These are phyloP conservation scores for Phasia obesa DNA, from an alignment of 2,888 invertebrate genomes.

Conservation along the genomic window DNA sequence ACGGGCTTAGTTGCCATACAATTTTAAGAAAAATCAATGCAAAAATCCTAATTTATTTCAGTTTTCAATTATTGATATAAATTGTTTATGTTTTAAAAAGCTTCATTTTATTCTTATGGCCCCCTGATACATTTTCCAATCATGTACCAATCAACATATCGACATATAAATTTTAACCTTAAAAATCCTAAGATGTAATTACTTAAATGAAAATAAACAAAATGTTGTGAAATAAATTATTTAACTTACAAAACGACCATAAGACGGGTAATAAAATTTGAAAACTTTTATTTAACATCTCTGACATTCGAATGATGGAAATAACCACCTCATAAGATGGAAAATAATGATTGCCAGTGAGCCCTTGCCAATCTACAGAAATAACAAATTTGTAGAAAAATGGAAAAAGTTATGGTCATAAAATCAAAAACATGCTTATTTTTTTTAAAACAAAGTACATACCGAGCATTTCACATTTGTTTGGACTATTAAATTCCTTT, in stretches of 20 bases:
- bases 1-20: too few relatives aligned
- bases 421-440: conserved; percentile 71
- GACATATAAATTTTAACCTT: conserved; percentile 56
- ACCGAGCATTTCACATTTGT: conserved; percentile 4
- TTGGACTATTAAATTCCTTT: not conserved
- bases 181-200: conserved; percentile 60
- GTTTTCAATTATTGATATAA: too few relatives aligned
- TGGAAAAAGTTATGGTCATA: conserved; percentile 68
- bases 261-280: conserved; percentile 60
- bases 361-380: not conserved
- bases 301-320: conserved; percentile 27
- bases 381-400: conserved; percentile 25
- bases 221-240: conserved; percentile 48
- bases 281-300: conserved; percentile 57
- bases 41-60: too few relatives aligned
- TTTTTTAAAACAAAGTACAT: conserved; percentile 42
- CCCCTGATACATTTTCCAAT: not conserved
- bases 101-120: too few relatives aligned
- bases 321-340: conserved; percentile 66
- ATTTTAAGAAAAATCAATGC: too few relatives aligned
- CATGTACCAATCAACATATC: not conserved
- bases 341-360: conserved; percentile 34
- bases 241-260: conserved; percentile 40
- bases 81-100: too few relatives aligned
- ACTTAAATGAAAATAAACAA: conserved; percentile 51